Evolutionary conservation across 2,113 vertebrate genomes (phyloP).

Genomic region (Coptodon bakossiorum): DNA sequence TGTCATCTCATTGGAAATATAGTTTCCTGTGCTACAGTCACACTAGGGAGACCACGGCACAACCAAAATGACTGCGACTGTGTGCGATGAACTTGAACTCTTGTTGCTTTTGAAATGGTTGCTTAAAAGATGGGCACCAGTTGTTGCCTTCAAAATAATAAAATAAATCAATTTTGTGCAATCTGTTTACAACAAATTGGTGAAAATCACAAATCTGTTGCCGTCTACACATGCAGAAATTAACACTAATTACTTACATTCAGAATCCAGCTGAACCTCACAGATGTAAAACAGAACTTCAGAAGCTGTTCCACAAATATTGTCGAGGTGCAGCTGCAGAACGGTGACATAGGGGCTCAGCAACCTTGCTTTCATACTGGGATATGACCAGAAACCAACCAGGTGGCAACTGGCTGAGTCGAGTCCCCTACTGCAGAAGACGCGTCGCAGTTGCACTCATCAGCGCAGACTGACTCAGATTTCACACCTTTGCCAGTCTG

Average conservation of each 20-base stretch:
- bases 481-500: background rate
- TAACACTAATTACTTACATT: background rate
- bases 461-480: background rate
- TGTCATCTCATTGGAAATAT: background rate
- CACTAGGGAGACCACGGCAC: background rate
- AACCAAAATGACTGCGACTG: background rate
- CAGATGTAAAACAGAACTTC: background rate
- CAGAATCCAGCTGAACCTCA: background rate
- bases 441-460: background rate
- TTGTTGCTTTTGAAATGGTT: background rate
- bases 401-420: background rate
- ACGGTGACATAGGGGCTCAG: background rate
- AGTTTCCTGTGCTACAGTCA: background rate
- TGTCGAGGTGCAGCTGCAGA: background rate
- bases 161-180: background rate
- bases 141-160: background rate
- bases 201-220: background rate
- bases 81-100: background rate
- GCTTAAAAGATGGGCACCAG: background rate
- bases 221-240: background rate
- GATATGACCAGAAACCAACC: background rate
- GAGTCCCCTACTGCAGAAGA: background rate
- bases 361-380: background rate
- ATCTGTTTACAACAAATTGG: background rate
- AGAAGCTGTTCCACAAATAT: background rate